phyloP scores from a whole-genome alignment of 2,113 vertebrate species.

The Calidris pygmaea region DNA sequence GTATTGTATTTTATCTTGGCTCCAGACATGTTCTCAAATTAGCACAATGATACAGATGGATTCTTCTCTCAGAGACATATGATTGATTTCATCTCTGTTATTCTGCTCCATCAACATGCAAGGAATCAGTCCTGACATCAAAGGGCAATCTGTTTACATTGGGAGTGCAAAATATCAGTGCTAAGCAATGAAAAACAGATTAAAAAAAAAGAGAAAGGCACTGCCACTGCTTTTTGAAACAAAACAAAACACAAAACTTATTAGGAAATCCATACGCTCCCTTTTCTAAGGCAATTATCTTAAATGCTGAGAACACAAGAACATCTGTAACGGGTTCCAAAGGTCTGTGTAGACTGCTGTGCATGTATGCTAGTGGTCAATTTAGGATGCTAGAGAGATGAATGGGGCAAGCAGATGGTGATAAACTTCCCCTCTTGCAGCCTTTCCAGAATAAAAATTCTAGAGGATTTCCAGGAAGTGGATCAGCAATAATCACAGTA shows the following conservation, averaged over 20 bases:
- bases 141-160: constrained; percentile 59
- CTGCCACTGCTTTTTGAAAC: neutral
- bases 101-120: constrained; percentile 42
- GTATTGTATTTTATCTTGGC: constrained; percentile 20
- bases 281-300: neutral
- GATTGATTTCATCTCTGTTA: constrained; percentile 59
- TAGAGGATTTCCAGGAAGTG: neutral
- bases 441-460: neutral
- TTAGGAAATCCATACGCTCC: neutral
- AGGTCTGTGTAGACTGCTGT: neutral
- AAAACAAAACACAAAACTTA: neutral
- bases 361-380: neutral
- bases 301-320: constrained; percentile 20
- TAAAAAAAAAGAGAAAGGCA: constrained; percentile 20
- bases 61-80: constrained; percentile 43
- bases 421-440: neutral
- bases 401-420: neutral
- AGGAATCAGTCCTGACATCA: constrained; percentile 49
- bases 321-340: neutral
- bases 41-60: constrained; percentile 40
- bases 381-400: neutral
- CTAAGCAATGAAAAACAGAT: constrained; percentile 35
- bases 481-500: neutral
- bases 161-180: neutral
- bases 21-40: constrained; percentile 42